Percentiles rank a stretch among this genome's conserved stretches.
Conservation (phyloP, 2,797 vertebrate species). For the Anguilla pacifica region DNA sequence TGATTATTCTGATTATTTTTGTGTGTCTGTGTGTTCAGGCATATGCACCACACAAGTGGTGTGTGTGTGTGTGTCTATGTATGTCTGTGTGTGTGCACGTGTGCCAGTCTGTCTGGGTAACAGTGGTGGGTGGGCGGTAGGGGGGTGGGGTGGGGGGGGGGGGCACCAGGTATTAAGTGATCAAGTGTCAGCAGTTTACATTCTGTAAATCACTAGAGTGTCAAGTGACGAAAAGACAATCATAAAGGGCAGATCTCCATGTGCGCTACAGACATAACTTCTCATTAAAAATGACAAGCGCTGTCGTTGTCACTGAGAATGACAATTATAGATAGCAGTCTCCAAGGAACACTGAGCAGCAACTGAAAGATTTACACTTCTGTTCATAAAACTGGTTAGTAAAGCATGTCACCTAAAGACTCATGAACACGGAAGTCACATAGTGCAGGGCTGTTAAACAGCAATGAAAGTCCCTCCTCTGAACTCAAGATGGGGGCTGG, state of each 20-base stretch:
- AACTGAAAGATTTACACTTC: slow-evolving; percentile 44
- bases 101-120: too few relatives aligned
- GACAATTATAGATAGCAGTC: slow-evolving; percentile 20
- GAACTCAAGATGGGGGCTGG: background rate
- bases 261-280: slow-evolving; percentile 37
- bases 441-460: background rate
- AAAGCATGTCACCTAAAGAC: slow-evolving; percentile 15
- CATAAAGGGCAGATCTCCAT: background rate
- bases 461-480: background rate
- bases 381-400: slow-evolving; percentile 9
- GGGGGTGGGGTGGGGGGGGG: background rate
- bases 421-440: background rate
- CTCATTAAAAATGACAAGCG: slow-evolving; percentile 45
- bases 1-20: background rate
- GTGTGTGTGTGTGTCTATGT: background rate
- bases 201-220: slow-evolving; percentile 39
- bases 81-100: too few relatives aligned
- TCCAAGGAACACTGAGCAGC: slow-evolving; percentile 35
- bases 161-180: slow-evolving; percentile 19
- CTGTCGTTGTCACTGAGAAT: slow-evolving; percentile 30
- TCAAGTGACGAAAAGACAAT: slow-evolving; percentile 35
- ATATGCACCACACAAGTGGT: background rate
- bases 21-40: background rate
- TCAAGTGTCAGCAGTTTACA: slow-evolving; percentile 36
- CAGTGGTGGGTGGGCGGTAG: too few relatives aligned